Percentiles rank a stretch among this genome's conserved stretches.
Evolutionary conservation across 2,113 vertebrate genomes (phyloP).

Genomic region (Silurus asotus): DNA sequence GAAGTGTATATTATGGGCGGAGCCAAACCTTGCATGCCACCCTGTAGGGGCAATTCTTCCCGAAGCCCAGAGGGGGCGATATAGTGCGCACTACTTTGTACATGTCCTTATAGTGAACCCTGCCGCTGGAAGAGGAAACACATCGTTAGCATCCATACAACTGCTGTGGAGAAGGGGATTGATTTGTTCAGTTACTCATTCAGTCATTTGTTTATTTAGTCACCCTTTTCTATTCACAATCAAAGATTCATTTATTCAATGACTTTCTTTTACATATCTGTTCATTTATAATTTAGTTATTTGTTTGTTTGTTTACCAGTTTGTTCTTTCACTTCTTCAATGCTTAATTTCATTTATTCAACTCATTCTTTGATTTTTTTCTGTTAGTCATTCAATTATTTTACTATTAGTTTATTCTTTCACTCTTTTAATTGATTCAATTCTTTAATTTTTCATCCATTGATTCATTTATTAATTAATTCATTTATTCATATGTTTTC

Average conservation of each 20-base stretch:
- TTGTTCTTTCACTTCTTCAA: neutral
- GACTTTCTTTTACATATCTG: neutral
- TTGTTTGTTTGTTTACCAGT: neutral
- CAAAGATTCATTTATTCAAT: neutral
- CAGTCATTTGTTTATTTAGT: neutral
- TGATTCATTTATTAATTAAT: neutral
- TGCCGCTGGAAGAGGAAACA: constrained; percentile 97
- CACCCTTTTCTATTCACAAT: neutral
- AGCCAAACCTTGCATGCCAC: constrained; percentile 99
- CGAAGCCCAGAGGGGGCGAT: constrained; percentile 99
- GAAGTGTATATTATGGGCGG: constrained; percentile 60
- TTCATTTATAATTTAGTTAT: neutral
- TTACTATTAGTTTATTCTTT: neutral
- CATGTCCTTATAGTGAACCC: constrained; percentile 99
- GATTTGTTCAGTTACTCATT: neutral
- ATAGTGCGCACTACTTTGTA: constrained; percentile 99
- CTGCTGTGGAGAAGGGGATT: neutral
- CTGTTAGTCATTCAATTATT: neutral
- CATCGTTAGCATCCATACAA: constrained; percentile 66
- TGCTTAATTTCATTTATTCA: neutral
- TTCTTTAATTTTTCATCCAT: neutral
- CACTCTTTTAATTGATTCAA: neutral
- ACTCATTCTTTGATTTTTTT: neutral
- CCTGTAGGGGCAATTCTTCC: constrained; percentile 99
- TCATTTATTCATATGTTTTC: neutral